Conservation (phyloP, 1,140 invertebrate genomes). For the Tenebrio molitor region DNA sequence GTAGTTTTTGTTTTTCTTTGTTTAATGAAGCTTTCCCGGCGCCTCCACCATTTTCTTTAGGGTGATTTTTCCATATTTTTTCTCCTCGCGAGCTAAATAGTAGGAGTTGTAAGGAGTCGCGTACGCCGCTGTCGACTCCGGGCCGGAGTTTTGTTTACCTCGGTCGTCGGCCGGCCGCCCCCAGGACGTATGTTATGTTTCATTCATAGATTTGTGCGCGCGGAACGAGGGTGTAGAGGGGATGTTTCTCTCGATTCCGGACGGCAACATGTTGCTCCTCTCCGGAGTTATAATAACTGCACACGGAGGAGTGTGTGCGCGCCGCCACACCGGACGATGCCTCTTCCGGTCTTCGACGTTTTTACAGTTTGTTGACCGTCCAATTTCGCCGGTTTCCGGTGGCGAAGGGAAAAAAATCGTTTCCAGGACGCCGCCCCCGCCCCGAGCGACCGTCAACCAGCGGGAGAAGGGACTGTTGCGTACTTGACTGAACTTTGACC, state of each 20-base stretch:
- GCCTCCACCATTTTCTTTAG: no score
- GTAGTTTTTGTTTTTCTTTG: no score
- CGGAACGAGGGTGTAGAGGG: constrained; percentile 27
- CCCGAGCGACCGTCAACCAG: neutral
- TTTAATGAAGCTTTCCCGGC: no score
- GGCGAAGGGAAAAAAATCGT: constrained; percentile 19
- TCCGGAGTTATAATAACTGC: constrained; percentile 34
- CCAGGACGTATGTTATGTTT: constrained; percentile 41
- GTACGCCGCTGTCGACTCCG: neutral
- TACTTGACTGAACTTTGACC: constrained; percentile 43
- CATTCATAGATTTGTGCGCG: constrained; percentile 50
- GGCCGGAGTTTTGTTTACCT: constrained; percentile 1
- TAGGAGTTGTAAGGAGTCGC: no score
- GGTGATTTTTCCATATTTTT: no score
- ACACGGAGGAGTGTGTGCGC: constrained; percentile 3
- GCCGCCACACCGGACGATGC: neutral
- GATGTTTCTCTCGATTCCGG: constrained; percentile 25
- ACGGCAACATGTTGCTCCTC: constrained; percentile 47
- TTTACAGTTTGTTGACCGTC: neutral
- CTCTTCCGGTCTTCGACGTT: neutral
- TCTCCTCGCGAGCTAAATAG: no score
- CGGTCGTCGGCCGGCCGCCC: neutral
- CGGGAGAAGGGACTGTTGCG: constrained; percentile 18
- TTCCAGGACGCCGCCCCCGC: neutral
- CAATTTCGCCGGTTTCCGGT: constrained; percentile 4